A percentile compares a stretch with the other conserved stretches of the same genome.
phyloP scores from a whole-genome alignment of 2,797 vertebrate genomes.

The Gadopsis marmoratus region DNA sequence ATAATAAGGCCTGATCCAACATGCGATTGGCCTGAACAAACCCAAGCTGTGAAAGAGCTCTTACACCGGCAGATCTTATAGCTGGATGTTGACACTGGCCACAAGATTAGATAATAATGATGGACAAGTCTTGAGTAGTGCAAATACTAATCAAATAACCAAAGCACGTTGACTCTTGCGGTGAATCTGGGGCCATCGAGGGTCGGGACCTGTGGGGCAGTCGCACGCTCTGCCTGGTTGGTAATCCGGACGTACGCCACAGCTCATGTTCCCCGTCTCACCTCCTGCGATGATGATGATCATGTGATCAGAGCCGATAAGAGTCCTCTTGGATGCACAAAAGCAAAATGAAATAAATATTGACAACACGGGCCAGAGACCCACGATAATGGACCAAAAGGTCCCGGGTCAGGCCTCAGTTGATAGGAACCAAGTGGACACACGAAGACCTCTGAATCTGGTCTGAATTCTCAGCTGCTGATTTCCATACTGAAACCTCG shows the following conservation, averaged over 20 bases:
- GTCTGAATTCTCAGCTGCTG: not conserved
- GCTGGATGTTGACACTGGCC: not conserved
- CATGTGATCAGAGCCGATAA: too few relatives aligned
- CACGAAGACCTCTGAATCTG: too few relatives aligned
- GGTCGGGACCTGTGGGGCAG: not conserved
- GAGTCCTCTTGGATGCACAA: not conserved
- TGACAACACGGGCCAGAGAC: too few relatives aligned
- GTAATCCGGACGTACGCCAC: not conserved
- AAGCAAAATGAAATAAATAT: not conserved
- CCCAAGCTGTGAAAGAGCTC: not conserved
- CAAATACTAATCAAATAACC: not conserved
- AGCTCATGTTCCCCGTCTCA: not conserved
- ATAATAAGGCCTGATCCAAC: not conserved
- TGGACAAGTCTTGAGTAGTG: too few relatives aligned
- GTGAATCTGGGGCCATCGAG: not conserved
- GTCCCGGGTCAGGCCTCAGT: not conserved
- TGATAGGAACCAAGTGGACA: not conserved
- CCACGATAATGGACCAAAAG: too few relatives aligned
- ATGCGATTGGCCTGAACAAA: not conserved
- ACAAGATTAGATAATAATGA: not conserved
- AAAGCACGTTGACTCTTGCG: not conserved
- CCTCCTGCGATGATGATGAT: not conserved
- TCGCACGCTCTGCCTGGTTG: not conserved
- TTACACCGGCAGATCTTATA: not conserved
- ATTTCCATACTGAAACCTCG: not conserved